These are phyloP conservation scores for Calephelis perditalis DNA, from an alignment of 2,888 invertebrate genomes.

Conservation along the genomic window DNA sequence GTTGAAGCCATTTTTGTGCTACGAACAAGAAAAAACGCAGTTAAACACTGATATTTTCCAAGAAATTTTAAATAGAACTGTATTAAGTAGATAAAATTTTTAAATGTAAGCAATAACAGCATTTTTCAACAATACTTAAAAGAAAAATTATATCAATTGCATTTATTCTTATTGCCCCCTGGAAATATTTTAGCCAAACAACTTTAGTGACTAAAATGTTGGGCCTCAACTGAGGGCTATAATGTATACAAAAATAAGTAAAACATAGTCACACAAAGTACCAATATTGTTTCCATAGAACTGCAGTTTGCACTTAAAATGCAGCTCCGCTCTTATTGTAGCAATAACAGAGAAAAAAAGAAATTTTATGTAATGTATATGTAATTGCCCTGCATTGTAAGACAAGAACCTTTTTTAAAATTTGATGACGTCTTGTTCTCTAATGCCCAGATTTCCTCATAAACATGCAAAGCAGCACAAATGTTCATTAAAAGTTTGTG, in stretches of 20 bases:
- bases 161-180: constrained; percentile 37
- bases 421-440: too few species aligned
- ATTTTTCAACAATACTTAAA: constrained; percentile 45
- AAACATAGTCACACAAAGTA: not conserved
- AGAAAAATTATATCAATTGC: constrained; percentile 57
- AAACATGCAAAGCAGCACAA: too few species aligned
- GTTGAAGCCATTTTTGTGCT: constrained; percentile 98
- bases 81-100: not conserved
- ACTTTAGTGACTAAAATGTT: constrained; percentile 33
- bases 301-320: too few species aligned
- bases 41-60: too few species aligned
- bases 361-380: too few species aligned
- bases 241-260: not conserved
- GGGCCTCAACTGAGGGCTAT: constrained; percentile 21
- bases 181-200: constrained; percentile 36
- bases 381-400: too few species aligned
- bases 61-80: too few species aligned
- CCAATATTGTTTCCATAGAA: too few species aligned
- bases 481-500: not conserved
- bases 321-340: too few species aligned
- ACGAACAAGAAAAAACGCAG: constrained; percentile 27
- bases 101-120: constrained; percentile 55
- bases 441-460: too few species aligned
- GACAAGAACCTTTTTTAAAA: too few species aligned
- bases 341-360: too few species aligned